Evolutionary conservation across 2,888 invertebrate species (phyloP).

Genomic region (Eristalis tenax): DNA sequence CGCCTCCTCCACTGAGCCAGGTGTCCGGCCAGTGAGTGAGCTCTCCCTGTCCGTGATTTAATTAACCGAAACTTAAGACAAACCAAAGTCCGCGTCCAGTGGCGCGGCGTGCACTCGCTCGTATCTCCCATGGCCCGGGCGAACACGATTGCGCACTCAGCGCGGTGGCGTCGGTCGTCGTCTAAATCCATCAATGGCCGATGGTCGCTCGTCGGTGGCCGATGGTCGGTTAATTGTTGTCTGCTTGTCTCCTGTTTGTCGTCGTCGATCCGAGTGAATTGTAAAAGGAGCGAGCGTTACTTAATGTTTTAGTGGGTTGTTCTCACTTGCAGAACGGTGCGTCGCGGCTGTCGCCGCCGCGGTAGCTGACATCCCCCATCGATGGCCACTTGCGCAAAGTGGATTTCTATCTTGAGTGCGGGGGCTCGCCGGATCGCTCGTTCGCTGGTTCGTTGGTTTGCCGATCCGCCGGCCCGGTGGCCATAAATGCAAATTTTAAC

Average conservation of each 20-base stretch:
- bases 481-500: constrained; percentile 71
- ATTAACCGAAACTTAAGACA: constrained; percentile 55
- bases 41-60: constrained; percentile 60
- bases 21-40: constrained; percentile 26
- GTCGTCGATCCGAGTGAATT: constrained; percentile 41
- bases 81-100: not conserved
- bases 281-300: constrained; percentile 62
- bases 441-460: not conserved
- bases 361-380: constrained; percentile 36
- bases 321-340: constrained; percentile 42
- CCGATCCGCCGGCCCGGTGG: constrained; percentile 21
- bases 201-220: too few relatives aligned
- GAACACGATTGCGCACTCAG: constrained; percentile 71
- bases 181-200: constrained; percentile 63
- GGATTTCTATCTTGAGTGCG: constrained; percentile 45
- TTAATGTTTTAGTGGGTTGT: constrained; percentile 53
- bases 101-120: not conserved
- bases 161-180: constrained; percentile 44
- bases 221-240: constrained; percentile 36
- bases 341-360: not conserved
- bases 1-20: constrained; percentile 55
- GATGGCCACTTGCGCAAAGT: constrained; percentile 8
- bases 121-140: constrained; percentile 2
- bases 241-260: constrained; percentile 40
- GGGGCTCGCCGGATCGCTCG: constrained; percentile 27